Conservation (phyloP, 2,888 invertebrate species). For the Entomobrya proxima region DNA sequence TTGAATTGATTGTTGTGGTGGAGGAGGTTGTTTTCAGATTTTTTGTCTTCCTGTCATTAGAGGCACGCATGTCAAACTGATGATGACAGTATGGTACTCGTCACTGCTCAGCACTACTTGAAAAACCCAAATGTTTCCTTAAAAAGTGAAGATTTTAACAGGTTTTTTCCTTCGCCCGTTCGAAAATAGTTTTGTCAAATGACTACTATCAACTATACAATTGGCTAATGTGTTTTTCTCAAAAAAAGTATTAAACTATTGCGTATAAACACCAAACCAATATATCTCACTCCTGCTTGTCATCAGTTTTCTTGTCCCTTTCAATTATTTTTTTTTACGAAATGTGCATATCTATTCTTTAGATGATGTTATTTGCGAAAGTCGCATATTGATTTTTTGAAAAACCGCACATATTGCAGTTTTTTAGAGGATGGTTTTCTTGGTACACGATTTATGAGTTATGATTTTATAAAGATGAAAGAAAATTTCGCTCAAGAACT, state of each 20-base stretch:
- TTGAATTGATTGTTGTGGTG: conserved; percentile 50
- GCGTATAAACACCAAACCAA: neutral
- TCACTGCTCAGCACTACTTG: neutral
- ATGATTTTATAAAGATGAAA: neutral
- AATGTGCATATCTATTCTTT: too few species aligned
- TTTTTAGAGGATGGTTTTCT: conserved; percentile 12
- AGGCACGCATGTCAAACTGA: conserved; percentile 2
- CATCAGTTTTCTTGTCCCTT: neutral
- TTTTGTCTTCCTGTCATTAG: conserved; percentile 53
- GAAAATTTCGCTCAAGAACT: conserved; percentile 2
- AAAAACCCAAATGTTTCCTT: too few species aligned
- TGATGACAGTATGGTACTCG: neutral
- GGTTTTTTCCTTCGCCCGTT: too few species aligned
- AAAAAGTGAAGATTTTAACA: too few species aligned
- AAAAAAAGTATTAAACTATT: neutral
- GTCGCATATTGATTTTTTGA: too few species aligned
- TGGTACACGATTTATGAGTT: conserved; percentile 11
- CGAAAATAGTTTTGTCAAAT: too few species aligned
- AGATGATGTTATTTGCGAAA: too few species aligned
- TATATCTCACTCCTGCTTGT: neutral
- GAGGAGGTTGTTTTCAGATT: neutral
- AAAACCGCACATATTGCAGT: too few species aligned
- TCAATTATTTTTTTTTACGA: neutral
- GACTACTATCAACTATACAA: neutral
- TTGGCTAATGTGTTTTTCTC: neutral